phyloP scores from a whole-genome alignment of 2,888 invertebrate species.

The Kryphioiulus occultus region DNA sequence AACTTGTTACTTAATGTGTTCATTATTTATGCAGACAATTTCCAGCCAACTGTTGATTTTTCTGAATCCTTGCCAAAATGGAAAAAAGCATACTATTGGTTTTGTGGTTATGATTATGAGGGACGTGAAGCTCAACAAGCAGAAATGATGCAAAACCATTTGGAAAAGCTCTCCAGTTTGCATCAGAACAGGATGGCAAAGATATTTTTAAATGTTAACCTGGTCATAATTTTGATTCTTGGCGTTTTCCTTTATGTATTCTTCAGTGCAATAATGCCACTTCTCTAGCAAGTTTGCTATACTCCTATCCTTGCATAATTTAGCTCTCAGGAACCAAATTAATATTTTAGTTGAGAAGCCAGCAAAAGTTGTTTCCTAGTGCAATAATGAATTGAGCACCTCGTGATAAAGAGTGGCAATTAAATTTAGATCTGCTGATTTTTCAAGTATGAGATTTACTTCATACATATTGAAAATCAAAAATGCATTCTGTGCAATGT shows the following conservation, averaged over 20 bases:
- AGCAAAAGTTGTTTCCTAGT: background rate
- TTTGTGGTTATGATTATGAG: constrained; percentile 51
- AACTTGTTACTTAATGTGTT: background rate
- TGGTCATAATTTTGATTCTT: constrained; percentile 57
- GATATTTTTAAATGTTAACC: constrained; percentile 55
- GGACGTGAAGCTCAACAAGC: constrained; percentile 47
- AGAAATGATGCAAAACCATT: constrained; percentile 53
- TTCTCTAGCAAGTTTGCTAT: constrained; percentile 16
- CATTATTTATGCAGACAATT: background rate
- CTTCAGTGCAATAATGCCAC: constrained; percentile 49
- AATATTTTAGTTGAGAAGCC: background rate
- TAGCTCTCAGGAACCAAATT: background rate
- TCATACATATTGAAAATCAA: background rate
- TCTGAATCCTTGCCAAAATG: constrained; percentile 47
- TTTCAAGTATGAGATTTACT: background rate
- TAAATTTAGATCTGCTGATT: background rate
- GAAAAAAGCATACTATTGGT: constrained; percentile 52
- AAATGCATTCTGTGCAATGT: background rate
- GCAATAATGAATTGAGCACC: background rate
- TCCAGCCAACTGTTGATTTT: background rate
- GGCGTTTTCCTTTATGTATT: constrained; percentile 56
- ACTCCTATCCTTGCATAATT: background rate
- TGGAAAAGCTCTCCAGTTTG: constrained; percentile 53
- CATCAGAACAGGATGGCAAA: constrained; percentile 54
- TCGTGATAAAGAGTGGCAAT: background rate